phyloP scores from a whole-genome alignment of 2,888 invertebrate species.

The Hypomecis punctinalis region DNA sequence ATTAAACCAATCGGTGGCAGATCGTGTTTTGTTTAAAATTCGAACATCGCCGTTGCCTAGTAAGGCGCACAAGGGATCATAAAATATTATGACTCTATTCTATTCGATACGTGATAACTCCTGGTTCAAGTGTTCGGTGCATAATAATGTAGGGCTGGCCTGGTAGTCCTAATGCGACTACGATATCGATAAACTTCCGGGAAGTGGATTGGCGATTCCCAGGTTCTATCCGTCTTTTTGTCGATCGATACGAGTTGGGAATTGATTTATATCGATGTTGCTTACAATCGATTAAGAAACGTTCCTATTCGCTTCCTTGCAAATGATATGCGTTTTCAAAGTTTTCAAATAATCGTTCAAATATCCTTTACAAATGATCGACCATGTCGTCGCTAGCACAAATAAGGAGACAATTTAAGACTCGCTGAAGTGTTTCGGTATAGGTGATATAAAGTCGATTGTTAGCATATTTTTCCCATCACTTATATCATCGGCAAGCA shows the following conservation, averaged over 20 bases:
- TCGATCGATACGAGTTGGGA: constrained; percentile 35
- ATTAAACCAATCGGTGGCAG: constrained; percentile 57
- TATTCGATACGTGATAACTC: constrained; percentile 83
- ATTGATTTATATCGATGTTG: constrained; percentile 25
- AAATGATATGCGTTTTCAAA: neutral
- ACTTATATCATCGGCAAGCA: constrained; percentile 17
- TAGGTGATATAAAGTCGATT: constrained; percentile 6
- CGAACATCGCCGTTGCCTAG: constrained; percentile 73
- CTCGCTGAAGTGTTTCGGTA: constrained; percentile 1
- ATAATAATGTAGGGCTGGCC: constrained; percentile 78
- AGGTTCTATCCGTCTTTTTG: constrained; percentile 46
- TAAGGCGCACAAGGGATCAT: constrained; percentile 83
- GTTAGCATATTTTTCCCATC: constrained; percentile 27
- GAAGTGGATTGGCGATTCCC: constrained; percentile 69
- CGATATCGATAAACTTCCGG: constrained; percentile 78
- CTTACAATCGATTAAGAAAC: constrained; percentile 23
- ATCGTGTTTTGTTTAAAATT: constrained; percentile 75
- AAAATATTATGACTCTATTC: constrained; percentile 84
- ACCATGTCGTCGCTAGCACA: neutral
- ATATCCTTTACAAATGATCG: neutral
- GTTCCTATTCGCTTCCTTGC: constrained; percentile 2
- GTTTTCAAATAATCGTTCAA: constrained; percentile 8
- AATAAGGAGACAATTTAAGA: too few species aligned
- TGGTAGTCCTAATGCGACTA: constrained; percentile 58
- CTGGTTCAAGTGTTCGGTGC: constrained; percentile 77